phyloP scores from a whole-genome alignment of 2,113 vertebrate species.

The Diphyllodes magnificus region DNA sequence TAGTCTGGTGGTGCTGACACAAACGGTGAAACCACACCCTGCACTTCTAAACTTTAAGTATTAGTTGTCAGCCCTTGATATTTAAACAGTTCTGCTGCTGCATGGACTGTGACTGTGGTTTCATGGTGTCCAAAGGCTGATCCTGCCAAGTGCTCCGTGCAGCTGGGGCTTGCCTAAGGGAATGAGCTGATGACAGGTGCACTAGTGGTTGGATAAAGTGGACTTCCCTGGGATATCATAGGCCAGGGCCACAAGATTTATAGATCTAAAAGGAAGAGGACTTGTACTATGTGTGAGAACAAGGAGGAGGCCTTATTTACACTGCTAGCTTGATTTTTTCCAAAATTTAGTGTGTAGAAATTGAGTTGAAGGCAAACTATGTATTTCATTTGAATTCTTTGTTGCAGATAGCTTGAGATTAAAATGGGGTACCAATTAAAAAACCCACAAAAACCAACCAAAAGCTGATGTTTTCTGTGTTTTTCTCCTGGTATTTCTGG shows the following conservation, averaged over 20 bases:
- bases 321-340: neutral
- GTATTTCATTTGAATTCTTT: neutral
- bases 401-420: neutral
- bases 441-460: rapidly evolving
- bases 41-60: neutral
- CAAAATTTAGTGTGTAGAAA: neutral
- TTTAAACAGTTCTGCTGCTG: neutral
- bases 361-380: neutral
- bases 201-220: neutral
- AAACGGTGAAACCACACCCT: neutral
- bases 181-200: neutral
- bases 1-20: neutral
- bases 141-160: neutral
- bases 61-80: neutral
- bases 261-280: neutral
- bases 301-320: neutral
- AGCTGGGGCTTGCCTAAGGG: neutral
- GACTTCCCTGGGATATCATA: neutral
- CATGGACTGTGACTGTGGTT: neutral
- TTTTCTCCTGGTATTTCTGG: neutral
- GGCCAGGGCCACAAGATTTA: neutral
- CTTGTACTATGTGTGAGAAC: neutral
- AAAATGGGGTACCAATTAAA: neutral
- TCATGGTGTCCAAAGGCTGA: neutral
- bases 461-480: neutral